phyloP scores from a whole-genome alignment of 2,797 vertebrate genomes.

The Pangasius sanitwongsei region DNA sequence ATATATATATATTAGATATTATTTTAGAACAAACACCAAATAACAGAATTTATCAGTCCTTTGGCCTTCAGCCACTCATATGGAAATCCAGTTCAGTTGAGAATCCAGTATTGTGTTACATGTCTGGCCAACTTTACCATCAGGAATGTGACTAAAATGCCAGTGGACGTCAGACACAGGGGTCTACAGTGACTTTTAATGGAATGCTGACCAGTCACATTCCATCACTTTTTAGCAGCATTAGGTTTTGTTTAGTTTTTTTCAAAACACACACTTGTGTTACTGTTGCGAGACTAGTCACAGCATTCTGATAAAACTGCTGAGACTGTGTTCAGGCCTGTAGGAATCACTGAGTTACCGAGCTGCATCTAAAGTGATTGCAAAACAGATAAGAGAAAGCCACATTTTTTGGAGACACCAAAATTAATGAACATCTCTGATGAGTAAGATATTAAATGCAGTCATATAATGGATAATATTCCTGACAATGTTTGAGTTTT shows the following conservation, averaged over 20 bases:
- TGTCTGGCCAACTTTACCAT: slow-evolving; percentile 39
- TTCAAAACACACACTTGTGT: background rate
- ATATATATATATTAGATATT: background rate
- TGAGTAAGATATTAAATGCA: no score
- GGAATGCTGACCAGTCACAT: slow-evolving; percentile 51
- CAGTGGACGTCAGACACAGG: slow-evolving; percentile 47
- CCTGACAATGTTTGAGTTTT: no score
- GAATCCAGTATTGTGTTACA: slow-evolving; percentile 13
- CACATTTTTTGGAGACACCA: no score
- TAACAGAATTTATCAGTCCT: background rate
- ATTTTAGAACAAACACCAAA: background rate
- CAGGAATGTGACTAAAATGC: slow-evolving; percentile 45
- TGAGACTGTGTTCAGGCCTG: slow-evolving; percentile 44
- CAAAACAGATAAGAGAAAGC: no score
- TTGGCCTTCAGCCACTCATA: background rate
- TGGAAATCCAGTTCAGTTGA: background rate
- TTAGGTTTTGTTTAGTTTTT: slow-evolving; percentile 31
- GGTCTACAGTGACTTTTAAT: slow-evolving; percentile 32
- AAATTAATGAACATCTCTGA: slow-evolving; percentile 4
- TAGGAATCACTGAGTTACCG: slow-evolving; percentile 22
- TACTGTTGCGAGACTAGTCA: slow-evolving; percentile 55
- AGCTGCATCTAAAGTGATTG: slow-evolving; percentile 1
- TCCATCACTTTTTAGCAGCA: slow-evolving; percentile 65
- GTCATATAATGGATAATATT: no score
- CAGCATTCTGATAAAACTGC: slow-evolving; percentile 54